Evolutionary conservation across 2,888 invertebrate species (phyloP).

Genomic region (Drosophila engyochracea): DNA sequence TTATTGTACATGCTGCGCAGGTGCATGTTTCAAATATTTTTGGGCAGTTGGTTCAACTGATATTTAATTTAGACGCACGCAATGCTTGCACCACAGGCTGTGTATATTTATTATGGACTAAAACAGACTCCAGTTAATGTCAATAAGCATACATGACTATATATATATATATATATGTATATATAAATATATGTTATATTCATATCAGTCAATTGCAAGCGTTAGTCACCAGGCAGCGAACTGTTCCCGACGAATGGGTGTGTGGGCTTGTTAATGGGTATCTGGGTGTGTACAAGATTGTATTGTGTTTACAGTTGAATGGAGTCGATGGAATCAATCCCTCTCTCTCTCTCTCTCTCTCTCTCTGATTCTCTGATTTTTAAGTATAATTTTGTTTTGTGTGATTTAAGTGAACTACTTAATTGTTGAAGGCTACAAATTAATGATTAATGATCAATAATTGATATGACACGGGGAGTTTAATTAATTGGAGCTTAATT

Average conservation of each 20-base stretch:
- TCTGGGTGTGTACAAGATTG: neutral
- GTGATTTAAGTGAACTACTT: neutral
- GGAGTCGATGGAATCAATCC: neutral
- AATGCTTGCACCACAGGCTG: neutral
- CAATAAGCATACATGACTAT: neutral
- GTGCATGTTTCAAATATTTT: conserved; percentile 16
- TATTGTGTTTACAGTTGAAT: neutral
- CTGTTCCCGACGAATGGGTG: neutral
- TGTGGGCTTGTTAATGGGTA: neutral
- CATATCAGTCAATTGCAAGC: neutral
- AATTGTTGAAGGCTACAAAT: neutral
- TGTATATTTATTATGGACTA: neutral
- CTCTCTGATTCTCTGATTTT: neutral
- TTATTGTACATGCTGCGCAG: neutral
- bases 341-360: too few relatives aligned
- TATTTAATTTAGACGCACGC: conserved; percentile 12
- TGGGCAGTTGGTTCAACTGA: conserved; percentile 5
- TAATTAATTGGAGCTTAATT: neutral
- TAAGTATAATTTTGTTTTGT: too few relatives aligned
- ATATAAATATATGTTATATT: neutral
- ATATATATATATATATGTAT: neutral
- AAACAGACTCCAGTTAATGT: neutral
- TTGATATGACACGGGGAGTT: neutral
- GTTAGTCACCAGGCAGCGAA: neutral
- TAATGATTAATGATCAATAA: neutral